A percentile compares a stretch with the other conserved stretches of the same genome.
phyloP scores from a whole-genome alignment of 2,888 invertebrate species.

The Dyspetes luteomarginatus region DNA sequence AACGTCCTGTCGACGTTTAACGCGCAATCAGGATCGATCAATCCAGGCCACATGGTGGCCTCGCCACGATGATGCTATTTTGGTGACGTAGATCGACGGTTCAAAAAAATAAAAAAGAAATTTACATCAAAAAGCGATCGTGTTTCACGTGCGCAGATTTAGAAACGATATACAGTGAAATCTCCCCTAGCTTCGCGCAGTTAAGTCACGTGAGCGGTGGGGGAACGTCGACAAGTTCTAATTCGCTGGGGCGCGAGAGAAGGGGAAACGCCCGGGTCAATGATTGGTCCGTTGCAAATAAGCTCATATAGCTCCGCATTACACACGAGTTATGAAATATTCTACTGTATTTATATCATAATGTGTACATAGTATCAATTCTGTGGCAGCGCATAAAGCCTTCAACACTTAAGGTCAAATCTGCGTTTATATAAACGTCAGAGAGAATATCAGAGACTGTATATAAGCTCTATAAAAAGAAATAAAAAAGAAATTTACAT shows the following conservation, averaged over 20 bases:
- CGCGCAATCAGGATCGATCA: constrained; percentile 41
- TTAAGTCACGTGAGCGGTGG: no score
- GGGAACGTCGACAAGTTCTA: no score
- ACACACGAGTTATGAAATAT: no score
- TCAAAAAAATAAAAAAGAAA: constrained; percentile 5
- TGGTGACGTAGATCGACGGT: constrained; percentile 17
- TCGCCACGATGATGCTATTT: constrained; percentile 11
- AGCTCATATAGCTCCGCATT: no score
- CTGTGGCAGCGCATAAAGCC: not conserved
- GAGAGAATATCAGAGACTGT: not conserved
- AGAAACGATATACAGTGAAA: no score
- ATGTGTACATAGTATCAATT: not conserved
- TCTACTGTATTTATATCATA: no score
- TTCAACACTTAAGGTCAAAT: not conserved
- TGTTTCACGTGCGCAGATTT: no score
- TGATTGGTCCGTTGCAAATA: no score
- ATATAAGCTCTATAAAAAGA: constrained; percentile 17
- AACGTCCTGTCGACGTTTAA: constrained; percentile 10
- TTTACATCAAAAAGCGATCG: not conserved
- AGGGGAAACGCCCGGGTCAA: no score
- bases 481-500: constrained; percentile 6
- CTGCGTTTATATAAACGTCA: not conserved
- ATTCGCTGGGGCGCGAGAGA: no score
- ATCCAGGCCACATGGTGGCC: not conserved
- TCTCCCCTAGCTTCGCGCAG: no score